Conservation (phyloP, 2,113 vertebrate genomes). For the Prunella fulvescens region DNA sequence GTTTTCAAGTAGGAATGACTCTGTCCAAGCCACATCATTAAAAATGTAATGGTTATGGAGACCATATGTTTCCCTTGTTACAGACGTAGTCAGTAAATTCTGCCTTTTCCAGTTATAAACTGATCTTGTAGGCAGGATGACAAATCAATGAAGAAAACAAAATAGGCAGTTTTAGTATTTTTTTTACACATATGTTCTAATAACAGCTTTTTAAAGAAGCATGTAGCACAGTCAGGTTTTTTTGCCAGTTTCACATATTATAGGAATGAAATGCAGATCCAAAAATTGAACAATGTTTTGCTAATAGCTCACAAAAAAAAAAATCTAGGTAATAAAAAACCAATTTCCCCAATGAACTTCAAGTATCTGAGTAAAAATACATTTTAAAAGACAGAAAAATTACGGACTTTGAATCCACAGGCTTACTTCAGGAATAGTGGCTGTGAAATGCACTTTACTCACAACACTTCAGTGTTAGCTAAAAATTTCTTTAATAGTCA, state of each 20-base stretch:
- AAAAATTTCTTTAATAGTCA: neutral
- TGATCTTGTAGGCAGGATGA: neutral
- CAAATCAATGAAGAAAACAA: conserved; percentile 32
- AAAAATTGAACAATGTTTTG: neutral
- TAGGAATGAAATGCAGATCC: neutral
- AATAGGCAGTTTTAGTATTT: neutral
- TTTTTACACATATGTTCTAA: neutral
- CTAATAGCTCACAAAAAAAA: conserved; percentile 24
- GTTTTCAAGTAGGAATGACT: neutral
- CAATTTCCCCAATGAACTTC: neutral
- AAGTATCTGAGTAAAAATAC: neutral
- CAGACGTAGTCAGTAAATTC: neutral
- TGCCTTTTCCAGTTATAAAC: conserved; percentile 29
- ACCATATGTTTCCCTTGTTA: conserved; percentile 35
- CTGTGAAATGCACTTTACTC: conserved; percentile 19
- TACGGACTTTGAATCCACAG: neutral
- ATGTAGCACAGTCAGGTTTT: neutral
- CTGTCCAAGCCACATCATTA: conserved; percentile 41
- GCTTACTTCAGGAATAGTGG: conserved; percentile 22
- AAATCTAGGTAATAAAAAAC: neutral
- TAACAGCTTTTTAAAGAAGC: neutral
- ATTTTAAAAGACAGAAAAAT: conserved; percentile 42
- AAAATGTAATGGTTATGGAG: conserved; percentile 28
- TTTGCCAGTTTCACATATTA: conserved; percentile 3
- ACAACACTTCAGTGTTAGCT: neutral